Evolutionary conservation across 2,113 vertebrate species (phyloP).

Genomic region (Trochalopteron elliotii): DNA sequence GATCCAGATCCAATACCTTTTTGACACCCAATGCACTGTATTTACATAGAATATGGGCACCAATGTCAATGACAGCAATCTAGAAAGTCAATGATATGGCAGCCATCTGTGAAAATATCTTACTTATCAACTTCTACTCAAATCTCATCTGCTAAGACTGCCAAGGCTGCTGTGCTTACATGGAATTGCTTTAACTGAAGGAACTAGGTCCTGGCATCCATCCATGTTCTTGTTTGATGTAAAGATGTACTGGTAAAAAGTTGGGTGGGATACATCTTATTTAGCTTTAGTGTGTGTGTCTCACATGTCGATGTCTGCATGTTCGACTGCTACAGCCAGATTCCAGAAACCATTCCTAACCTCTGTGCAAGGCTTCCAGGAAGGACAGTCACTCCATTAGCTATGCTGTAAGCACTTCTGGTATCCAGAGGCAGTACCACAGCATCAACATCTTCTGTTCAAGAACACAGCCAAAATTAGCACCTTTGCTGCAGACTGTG

Average conservation of each 20-base stretch:
- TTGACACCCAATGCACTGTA: neutral
- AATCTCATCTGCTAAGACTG: neutral
- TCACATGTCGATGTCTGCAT: neutral
- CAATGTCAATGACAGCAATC: neutral
- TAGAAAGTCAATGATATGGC: neutral
- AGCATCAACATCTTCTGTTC: neutral
- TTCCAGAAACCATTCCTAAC: neutral
- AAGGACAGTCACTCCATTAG: neutral
- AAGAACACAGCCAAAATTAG: neutral
- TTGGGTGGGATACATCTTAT: neutral
- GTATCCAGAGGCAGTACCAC: neutral
- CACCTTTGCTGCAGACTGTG: neutral
- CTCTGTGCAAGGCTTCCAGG: neutral
- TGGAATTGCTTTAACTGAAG: neutral
- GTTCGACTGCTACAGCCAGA: neutral
- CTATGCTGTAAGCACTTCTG: neutral
- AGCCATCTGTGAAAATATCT: neutral
- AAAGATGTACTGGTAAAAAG: neutral
- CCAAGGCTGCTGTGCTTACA: neutral
- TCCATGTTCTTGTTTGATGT: neutral
- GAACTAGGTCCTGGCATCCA: neutral
- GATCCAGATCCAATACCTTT: neutral
- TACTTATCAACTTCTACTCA: neutral
- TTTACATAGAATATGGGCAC: neutral
- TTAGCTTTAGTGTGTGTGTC: neutral